Evolutionary conservation across 2,797 vertebrate genomes (phyloP).

Genomic region (Protosalanx chinensis): DNA sequence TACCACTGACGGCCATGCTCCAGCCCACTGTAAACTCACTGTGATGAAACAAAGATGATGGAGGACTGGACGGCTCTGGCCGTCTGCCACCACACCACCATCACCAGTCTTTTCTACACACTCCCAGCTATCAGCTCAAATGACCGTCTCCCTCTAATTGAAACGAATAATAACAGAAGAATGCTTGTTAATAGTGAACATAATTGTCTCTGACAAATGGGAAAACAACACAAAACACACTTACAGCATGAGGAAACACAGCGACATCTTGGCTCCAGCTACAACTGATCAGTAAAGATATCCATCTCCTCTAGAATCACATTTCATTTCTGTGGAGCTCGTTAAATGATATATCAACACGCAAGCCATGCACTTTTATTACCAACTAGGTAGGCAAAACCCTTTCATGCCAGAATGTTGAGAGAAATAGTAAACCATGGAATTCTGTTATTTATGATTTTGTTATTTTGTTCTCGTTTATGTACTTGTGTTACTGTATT

Average conservation of each 20-base stretch:
- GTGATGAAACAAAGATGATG: conserved; percentile 41
- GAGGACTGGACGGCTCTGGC: conserved; percentile 61
- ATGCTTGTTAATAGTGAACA: conserved; percentile 81
- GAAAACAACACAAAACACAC: conserved; percentile 58
- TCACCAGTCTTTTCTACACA: conserved; percentile 71
- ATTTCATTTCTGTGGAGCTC: conserved; percentile 51
- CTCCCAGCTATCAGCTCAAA: conserved; percentile 79
- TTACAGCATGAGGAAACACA: conserved; percentile 47
- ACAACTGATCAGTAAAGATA: conserved; percentile 57
- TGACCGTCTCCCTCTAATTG: conserved; percentile 81
- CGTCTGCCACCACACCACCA: conserved; percentile 69
- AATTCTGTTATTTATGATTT: too few relatives aligned
- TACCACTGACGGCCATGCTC: conserved; percentile 48
- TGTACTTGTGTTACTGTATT: too few relatives aligned
- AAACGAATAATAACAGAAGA: conserved; percentile 83
- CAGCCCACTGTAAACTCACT: conserved; percentile 74
- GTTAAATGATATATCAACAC: conserved; percentile 28
- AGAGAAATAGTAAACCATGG: too few relatives aligned
- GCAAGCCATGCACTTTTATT: conserved; percentile 21
- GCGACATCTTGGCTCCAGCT: conserved; percentile 60
- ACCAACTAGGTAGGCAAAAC: conserved; percentile 12
- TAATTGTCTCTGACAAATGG: conserved; percentile 63
- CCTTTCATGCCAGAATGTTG: too few relatives aligned
- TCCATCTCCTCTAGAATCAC: conserved; percentile 60
- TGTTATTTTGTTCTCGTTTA: too few relatives aligned